Evolutionary conservation across 1,140 invertebrate genomes (phyloP), one percentile per base, ranked within the genome.

Genomic region (Agrypnia vestita): DNA sequence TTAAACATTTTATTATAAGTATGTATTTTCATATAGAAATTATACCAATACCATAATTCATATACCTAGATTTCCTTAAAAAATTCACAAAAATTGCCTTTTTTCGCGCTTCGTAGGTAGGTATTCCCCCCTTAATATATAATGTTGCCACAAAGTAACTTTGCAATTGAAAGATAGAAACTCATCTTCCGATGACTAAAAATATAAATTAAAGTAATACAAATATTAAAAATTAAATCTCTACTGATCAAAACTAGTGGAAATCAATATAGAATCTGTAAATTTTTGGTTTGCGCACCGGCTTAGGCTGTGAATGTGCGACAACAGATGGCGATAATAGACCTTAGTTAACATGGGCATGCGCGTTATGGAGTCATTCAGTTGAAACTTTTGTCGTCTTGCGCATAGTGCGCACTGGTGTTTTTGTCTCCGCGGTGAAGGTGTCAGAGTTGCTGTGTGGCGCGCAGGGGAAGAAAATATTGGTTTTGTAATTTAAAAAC

Each of bases 391-490:
- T 47, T 69, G 13, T 21, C 64, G 43, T n/a, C 64, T 69, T 49
- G 64, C 64, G 64, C 64, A 47, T 15, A 46, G 43, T 49, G 64
- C 64, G 64, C 64, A 47, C 44, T 69, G 64, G 43, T 47, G 64
- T 69, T 47, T n/a, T 69, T 49, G 43, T 49, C 64, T 64, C 61
- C 13, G 8, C 61, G 12, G 21, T 9, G 19, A 64, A 64, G 25
- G 61, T 64, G 61, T 64, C 46, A 43, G 64, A 17, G 64, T 46
- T 49, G 64, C 15, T 47, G 7, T 21, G 44, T 19, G 0, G 64
- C 46, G 64, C 64, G 64, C 64, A 69, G 46, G 64, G 46, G 44
- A 17, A 69, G 17, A 15, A 69, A 69, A 69, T 19, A 21, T 13
- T 35, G 61, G 25, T 64, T 59, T 59, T 19, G n/a, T 64, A n/a